Evolutionary conservation across 2,888 invertebrate species (phyloP).

Genomic region (Actias luna): DNA sequence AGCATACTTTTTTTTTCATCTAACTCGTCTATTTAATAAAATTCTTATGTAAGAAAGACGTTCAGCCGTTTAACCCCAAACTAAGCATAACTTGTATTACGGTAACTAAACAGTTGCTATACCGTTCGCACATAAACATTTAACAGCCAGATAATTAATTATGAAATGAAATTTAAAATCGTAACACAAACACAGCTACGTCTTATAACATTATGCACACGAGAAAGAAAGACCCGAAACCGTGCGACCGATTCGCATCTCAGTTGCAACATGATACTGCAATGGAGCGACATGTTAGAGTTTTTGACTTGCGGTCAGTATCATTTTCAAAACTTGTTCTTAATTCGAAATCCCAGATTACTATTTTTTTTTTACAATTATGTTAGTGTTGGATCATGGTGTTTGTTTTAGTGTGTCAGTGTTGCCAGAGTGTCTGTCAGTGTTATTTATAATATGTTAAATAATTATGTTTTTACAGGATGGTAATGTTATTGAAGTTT

Average conservation of each 20-base stretch:
- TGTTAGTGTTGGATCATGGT: background rate
- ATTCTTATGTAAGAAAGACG: too few relatives aligned
- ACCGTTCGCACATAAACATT: too few relatives aligned
- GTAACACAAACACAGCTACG: conserved; percentile 22
- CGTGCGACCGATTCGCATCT: conserved; percentile 50
- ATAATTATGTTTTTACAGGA: background rate
- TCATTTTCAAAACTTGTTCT: conserved; percentile 30
- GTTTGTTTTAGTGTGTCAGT: background rate
- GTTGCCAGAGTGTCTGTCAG: background rate
- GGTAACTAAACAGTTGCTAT: too few relatives aligned
- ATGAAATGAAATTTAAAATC: background rate
- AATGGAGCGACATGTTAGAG: conserved; percentile 77
- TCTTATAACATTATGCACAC: conserved; percentile 58
- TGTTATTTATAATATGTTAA: background rate
- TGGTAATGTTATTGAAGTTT: background rate
- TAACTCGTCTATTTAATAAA: too few relatives aligned
- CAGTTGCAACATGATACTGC: conserved; percentile 76
- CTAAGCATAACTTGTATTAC: too few relatives aligned
- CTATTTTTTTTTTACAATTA: background rate
- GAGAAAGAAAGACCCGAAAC: conserved; percentile 51
- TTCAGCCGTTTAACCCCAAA: too few relatives aligned
- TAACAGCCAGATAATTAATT: too few relatives aligned
- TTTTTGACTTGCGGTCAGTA: conserved; percentile 74
- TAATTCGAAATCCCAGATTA: background rate
- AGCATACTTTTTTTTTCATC: too few relatives aligned